Conservation (phyloP, 35 echinoderm and acorn worm genomes). For the Heliocidaris erythrogramma region DNA sequence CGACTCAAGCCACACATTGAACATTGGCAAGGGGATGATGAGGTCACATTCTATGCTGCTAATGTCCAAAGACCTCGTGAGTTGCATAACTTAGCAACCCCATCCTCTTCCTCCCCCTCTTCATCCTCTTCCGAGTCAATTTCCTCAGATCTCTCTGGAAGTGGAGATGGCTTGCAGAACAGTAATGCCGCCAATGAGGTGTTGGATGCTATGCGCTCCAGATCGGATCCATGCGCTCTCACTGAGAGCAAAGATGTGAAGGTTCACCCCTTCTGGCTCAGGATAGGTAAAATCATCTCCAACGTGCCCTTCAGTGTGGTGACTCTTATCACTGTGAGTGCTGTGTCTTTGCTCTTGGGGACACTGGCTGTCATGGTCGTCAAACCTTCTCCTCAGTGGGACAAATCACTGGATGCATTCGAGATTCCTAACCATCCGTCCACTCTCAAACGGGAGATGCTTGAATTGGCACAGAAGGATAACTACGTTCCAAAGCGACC, state of each 20-base stretch:
- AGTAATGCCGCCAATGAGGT: conserved; percentile 24
- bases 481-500: neutral
- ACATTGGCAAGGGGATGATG: conserved; percentile 36
- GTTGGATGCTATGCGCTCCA: neutral
- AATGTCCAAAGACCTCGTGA: conserved; percentile 1
- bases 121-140: neutral
- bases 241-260: neutral
- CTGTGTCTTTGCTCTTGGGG: conserved; percentile 40
- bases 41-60: conserved; percentile 27
- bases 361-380: conserved; percentile 60
- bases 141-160: conserved; percentile 24
- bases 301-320: conserved; percentile 56
- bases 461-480: conserved; percentile 63
- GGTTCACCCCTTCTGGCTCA: conserved; percentile 27
- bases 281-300: conserved; percentile 36
- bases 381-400: conserved; percentile 76
- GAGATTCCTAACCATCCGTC: conserved; percentile 88
- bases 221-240: neutral
- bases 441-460: conserved; percentile 53
- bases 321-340: conserved; percentile 43
- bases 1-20: conserved; percentile 31
- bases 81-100: neutral
- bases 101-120: neutral
- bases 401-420: conserved; percentile 84
- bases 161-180: conserved; percentile 8